phyloP scores from a whole-genome alignment of 2,888 invertebrate species.

The Drosophila limbata region DNA sequence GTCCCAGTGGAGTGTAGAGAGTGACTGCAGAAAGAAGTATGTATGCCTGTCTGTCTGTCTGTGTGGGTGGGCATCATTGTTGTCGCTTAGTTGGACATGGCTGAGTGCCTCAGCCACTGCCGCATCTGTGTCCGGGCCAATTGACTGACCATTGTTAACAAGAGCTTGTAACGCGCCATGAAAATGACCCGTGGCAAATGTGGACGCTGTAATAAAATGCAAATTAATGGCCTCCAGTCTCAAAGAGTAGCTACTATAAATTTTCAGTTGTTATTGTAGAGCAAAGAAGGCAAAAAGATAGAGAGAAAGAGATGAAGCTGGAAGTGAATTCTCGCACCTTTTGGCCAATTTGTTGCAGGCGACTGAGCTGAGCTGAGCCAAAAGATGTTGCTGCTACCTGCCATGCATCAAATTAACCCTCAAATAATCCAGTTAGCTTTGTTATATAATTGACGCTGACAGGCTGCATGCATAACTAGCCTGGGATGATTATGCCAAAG shows the following conservation, averaged over 20 bases:
- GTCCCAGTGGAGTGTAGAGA: constrained; percentile 33
- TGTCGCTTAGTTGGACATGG: constrained; percentile 78
- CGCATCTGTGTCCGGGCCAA: constrained; percentile 64
- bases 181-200: constrained; percentile 82
- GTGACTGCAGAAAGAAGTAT: constrained; percentile 27
- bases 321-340: constrained; percentile 73
- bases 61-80: constrained; percentile 67
- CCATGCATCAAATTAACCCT: constrained; percentile 75
- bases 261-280: constrained; percentile 46
- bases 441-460: constrained; percentile 76
- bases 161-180: constrained; percentile 69
- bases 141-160: constrained; percentile 79
- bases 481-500: constrained; percentile 46
- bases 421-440: constrained; percentile 73
- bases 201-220: constrained; percentile 74
- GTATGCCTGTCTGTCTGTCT: constrained; percentile 40
- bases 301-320: constrained; percentile 15
- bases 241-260: constrained; percentile 55
- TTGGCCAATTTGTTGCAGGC: constrained; percentile 70
- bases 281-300: constrained; percentile 1
- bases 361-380: constrained; percentile 22
- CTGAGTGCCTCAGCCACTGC: constrained; percentile 64
- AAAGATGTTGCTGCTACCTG: constrained; percentile 29
- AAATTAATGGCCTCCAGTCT: constrained; percentile 71
- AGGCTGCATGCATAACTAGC: constrained; percentile 54